These are phyloP conservation scores for Mythimna vitellina DNA, from an alignment of 2,888 invertebrate species.

Conservation along the genomic window DNA sequence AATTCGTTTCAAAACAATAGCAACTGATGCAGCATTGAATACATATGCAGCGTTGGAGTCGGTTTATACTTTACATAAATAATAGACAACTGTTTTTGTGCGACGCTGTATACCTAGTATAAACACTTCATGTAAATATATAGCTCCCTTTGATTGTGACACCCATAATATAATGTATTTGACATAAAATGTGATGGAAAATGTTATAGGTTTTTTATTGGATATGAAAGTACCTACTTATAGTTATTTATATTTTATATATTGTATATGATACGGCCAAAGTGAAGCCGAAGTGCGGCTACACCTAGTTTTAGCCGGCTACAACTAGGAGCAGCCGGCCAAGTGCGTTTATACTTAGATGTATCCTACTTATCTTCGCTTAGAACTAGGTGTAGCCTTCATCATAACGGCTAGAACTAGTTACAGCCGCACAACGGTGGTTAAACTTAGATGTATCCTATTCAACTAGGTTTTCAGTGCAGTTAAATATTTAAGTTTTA, in stretches of 20 bases:
- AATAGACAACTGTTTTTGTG: slow-evolving; percentile 50
- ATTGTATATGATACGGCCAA: too few relatives aligned
- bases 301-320: too few relatives aligned
- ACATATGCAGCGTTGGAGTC: slow-evolving; percentile 58
- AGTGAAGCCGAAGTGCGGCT: too few relatives aligned
- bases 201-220: slow-evolving; percentile 28
- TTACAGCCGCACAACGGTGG: too few relatives aligned
- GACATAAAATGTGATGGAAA: slow-evolving; percentile 13
- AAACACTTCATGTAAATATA: slow-evolving; percentile 46
- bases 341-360: too few relatives aligned
- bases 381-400: too few relatives aligned
- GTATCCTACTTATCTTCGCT: too few relatives aligned
- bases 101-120: slow-evolving; percentile 12
- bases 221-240: slow-evolving; percentile 23
- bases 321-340: too few relatives aligned
- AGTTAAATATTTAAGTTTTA: too few relatives aligned
- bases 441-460: too few relatives aligned
- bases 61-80: slow-evolving; percentile 50
- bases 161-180: slow-evolving; percentile 30
- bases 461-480: too few relatives aligned
- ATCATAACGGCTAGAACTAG: too few relatives aligned
- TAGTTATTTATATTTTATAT: slow-evolving; percentile 14
- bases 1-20: slow-evolving; percentile 80
- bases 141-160: slow-evolving; percentile 38
- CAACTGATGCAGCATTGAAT: slow-evolving; percentile 64